Conservation (phyloP, 2,888 invertebrate genomes). For the Lasius platythorax region DNA sequence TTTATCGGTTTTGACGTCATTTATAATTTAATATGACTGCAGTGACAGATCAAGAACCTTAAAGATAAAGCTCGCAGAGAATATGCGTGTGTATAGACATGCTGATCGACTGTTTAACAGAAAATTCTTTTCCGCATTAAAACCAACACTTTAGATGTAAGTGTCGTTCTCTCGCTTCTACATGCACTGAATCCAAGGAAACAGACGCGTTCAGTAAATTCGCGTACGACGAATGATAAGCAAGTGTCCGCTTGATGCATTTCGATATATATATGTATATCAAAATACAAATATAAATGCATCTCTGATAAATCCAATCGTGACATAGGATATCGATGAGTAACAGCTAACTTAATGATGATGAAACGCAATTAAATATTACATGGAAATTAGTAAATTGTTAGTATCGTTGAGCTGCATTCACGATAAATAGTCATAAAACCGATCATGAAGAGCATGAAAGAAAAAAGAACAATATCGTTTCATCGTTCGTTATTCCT, state of each 20-base stretch:
- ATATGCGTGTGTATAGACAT: background rate
- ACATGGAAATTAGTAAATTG: constrained; percentile 62
- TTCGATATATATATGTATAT: background rate
- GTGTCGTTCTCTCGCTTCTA: background rate
- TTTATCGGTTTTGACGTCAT: background rate
- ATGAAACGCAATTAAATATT: constrained; percentile 68
- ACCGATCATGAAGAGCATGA: constrained; percentile 1
- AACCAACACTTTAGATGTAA: background rate
- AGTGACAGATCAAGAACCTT: background rate
- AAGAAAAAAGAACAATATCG: background rate
- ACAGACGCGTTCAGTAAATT: background rate
- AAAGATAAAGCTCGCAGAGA: background rate
- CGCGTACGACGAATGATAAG: background rate
- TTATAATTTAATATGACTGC: background rate
- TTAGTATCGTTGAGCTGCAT: constrained; percentile 71
- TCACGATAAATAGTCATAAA: constrained; percentile 65
- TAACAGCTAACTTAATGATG: constrained; percentile 58
- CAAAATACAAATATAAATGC: constrained; percentile 74
- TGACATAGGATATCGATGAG: constrained; percentile 54
- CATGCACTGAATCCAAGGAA: background rate
- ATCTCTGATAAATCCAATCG: constrained; percentile 69
- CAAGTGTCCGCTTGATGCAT: constrained; percentile 27
- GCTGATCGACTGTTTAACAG: background rate
- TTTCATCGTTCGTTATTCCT: background rate
- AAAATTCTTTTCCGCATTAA: background rate